A percentile compares a stretch with the other conserved stretches of the same genome.
Evolutionary conservation across 2,888 invertebrate genomes (phyloP).

Genomic region (Steinernema scapterisci): DNA sequence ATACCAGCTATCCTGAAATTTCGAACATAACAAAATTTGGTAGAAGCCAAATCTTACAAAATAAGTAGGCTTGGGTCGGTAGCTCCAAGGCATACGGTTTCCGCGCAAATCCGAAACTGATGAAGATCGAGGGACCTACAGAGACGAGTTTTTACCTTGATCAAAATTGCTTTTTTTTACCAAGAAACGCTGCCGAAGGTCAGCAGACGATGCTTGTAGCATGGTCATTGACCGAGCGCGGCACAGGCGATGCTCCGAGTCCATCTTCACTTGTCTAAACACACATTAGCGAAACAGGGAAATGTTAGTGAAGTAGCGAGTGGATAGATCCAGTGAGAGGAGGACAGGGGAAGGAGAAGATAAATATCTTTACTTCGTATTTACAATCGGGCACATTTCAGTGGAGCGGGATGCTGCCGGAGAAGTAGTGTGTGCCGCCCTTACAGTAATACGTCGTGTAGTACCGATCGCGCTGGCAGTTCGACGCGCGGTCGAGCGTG

Average conservation of each 20-base stretch:
- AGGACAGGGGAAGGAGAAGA: not conserved
- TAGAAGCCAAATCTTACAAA: not conserved
- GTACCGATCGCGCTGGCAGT: constrained; percentile 28
- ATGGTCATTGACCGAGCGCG: constrained; percentile 26
- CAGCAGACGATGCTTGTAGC: constrained; percentile 8
- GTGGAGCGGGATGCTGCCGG: constrained; percentile 14
- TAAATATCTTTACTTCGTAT: constrained; percentile 10
- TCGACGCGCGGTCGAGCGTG: constrained; percentile 3
- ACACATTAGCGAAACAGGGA: not conserved
- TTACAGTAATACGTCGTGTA: constrained; percentile 29
- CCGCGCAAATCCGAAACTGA: not conserved
- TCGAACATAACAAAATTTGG: not conserved
- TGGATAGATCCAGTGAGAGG: constrained; percentile 21
- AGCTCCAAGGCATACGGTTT: constrained; percentile 24
- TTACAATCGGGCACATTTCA: constrained; percentile 22
- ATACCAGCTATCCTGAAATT: constrained; percentile 22
- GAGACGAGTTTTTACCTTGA: too few relatives aligned
- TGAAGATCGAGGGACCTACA: not conserved
- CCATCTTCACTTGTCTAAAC: not conserved
- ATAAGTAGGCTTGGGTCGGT: not conserved
- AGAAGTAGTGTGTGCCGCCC: constrained; percentile 29
- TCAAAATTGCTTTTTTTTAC: too few relatives aligned
- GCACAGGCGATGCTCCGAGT: constrained; percentile 18
- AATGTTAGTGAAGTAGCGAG: not conserved
- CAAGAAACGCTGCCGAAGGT: constrained; percentile 18